Conservation (phyloP, 2,797 vertebrate genomes). For the Serranus cabrilla region DNA sequence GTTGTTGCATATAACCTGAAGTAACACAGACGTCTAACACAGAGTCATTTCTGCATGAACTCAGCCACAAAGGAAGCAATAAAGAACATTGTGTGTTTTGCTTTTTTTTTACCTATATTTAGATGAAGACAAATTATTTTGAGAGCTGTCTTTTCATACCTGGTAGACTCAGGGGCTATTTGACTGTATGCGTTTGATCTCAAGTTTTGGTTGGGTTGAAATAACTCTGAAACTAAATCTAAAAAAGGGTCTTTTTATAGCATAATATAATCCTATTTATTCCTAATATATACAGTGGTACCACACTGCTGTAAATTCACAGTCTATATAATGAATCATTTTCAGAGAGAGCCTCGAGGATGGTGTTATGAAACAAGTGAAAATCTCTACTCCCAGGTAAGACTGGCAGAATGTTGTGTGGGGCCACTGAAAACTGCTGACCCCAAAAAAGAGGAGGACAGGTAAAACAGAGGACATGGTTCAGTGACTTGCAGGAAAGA, state of each 20-base stretch:
- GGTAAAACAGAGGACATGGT: conserved; percentile 41
- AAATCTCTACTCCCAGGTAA: conserved; percentile 31
- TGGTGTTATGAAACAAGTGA: conserved; percentile 32
- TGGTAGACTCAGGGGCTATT: conserved; percentile 41
- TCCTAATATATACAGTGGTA: conserved; percentile 43
- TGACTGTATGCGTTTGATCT: conserved; percentile 66
- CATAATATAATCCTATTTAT: conserved; percentile 70
- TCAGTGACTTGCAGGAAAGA: conserved; percentile 20
- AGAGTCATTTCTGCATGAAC: not conserved
- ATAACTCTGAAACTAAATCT: conserved; percentile 51
- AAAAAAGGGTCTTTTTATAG: conserved; percentile 60
- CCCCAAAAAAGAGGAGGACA: conserved; percentile 30
- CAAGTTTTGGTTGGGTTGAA: conserved; percentile 55
- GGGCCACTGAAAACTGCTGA: conserved; percentile 35
- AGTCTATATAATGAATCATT: conserved; percentile 42
- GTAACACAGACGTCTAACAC: not conserved
- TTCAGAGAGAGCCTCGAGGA: conserved; percentile 31
- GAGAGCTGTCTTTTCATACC: conserved; percentile 53
- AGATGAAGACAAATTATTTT: conserved; percentile 60
- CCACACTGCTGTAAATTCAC: conserved; percentile 44
- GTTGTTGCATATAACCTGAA: not conserved
- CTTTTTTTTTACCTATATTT: conserved; percentile 42
- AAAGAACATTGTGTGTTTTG: conserved; percentile 19
- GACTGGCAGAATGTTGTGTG: conserved; percentile 23
- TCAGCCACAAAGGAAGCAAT: not conserved